Evolutionary conservation across 2,888 invertebrate genomes (phyloP).

Genomic region (Thereva nobilitata): DNA sequence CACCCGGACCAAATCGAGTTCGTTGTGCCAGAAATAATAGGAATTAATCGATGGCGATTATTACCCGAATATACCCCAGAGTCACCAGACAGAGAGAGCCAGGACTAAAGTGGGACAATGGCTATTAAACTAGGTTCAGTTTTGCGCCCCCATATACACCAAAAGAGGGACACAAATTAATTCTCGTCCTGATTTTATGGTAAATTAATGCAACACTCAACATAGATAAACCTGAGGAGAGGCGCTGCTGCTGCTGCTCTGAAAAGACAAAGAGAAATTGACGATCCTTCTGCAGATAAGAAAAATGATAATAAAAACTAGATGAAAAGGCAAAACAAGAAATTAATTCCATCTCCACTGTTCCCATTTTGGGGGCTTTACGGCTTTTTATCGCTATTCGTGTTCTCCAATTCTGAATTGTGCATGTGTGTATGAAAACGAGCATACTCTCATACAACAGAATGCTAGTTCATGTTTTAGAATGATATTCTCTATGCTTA

Average conservation of each 20-base stretch:
- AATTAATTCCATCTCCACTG: conserved; percentile 26
- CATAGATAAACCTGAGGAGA: neutral
- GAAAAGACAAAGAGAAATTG: neutral
- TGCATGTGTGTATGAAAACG: too few relatives aligned
- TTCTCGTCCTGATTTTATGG: conserved; percentile 25
- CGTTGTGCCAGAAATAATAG: conserved; percentile 19
- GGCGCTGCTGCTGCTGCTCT: neutral
- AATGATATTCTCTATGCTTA: conserved; percentile 27
- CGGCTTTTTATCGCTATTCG: neutral
- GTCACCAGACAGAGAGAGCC: conserved; percentile 19
- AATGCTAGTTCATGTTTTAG: neutral
- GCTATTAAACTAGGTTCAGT: conserved; percentile 13
- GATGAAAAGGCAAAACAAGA: neutral
- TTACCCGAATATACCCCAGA: conserved; percentile 13
- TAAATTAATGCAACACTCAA: conserved; percentile 27
- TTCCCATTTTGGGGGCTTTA: conserved; percentile 9
- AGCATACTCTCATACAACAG: too few relatives aligned
- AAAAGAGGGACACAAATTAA: conserved; percentile 20
- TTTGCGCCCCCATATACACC: neutral
- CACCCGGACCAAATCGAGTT: neutral
- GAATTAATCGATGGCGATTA: conserved; percentile 31
- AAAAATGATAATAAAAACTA: conserved; percentile 20
- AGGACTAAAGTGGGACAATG: conserved; percentile 4
- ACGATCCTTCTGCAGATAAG: conserved; percentile 11
- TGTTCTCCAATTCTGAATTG: neutral